A percentile compares a stretch with the other conserved stretches of the same genome.
Conservation (phyloP, 2,888 invertebrate species). For the Drosophila buzzatii region DNA sequence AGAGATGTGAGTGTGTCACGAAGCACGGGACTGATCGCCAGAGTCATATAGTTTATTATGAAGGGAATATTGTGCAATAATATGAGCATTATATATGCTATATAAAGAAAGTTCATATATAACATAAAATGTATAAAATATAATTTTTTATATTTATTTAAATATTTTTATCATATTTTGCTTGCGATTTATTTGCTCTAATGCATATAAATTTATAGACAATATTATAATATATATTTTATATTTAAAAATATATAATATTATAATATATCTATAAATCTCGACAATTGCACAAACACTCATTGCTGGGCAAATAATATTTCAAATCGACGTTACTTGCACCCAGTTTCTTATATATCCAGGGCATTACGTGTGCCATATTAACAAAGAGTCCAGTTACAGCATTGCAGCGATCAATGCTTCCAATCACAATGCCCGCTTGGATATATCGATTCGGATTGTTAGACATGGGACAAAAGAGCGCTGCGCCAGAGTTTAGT, state of each 20-base stretch:
- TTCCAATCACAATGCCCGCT: slow-evolving; percentile 25
- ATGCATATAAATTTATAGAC: no score
- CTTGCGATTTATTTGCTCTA: no score
- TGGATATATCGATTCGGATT: slow-evolving; percentile 24
- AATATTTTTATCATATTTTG: no score
- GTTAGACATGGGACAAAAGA: slow-evolving; percentile 31
- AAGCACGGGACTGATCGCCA: not conserved
- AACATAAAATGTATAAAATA: no score
- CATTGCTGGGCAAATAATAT: slow-evolving; percentile 21
- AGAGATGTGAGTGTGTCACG: slow-evolving; percentile 6
- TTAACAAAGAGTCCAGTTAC: slow-evolving; percentile 31
- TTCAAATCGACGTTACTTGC: slow-evolving; percentile 10
- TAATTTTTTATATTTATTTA: no score
- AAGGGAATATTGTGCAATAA: not conserved
- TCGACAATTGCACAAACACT: not conserved
- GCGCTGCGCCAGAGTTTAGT: slow-evolving; percentile 24
- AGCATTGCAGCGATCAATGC: not conserved
- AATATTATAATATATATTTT: no score
- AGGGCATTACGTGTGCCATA: slow-evolving; percentile 32
- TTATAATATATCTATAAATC: not conserved
- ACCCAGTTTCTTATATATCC: slow-evolving; percentile 38
- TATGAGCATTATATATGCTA: not conserved
- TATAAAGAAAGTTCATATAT: not conserved
- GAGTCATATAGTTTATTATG: not conserved
- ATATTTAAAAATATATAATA: no score